A percentile compares a stretch with the other conserved stretches of the same genome.
Evolutionary conservation across 1,140 invertebrate genomes (phyloP).

Genomic region (Diachasma alloeum): DNA sequence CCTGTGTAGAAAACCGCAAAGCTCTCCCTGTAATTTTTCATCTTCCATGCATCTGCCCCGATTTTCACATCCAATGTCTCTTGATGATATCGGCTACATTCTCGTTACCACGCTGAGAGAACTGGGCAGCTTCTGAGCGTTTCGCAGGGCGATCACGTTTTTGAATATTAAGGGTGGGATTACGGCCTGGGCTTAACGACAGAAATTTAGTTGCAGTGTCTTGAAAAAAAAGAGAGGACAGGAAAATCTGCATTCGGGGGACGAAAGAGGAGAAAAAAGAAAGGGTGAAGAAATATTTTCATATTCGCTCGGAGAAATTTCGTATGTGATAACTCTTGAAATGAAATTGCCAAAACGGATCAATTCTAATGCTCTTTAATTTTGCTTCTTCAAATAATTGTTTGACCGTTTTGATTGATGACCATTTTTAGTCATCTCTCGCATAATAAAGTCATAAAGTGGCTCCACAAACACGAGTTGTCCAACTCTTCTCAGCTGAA

Average conservation of each 20-base stretch:
- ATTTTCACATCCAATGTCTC: background rate
- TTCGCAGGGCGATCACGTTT: constrained; percentile 66
- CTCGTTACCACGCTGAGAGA: constrained; percentile 26
- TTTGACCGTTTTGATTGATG: no score
- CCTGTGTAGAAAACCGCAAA: no score
- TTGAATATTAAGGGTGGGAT: constrained; percentile 67
- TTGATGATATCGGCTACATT: constrained; percentile 5
- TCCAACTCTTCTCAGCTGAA: no score
- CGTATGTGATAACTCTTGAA: background rate
- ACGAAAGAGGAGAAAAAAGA: constrained; percentile 43
- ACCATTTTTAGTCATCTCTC: no score
- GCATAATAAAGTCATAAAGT: no score
- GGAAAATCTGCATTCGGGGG: constrained; percentile 54
- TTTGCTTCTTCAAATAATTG: no score
- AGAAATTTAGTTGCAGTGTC: constrained; percentile 60
- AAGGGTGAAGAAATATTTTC: background rate
- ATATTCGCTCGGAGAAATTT: background rate
- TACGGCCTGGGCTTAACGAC: constrained; percentile 63
- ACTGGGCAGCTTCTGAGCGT: constrained; percentile 46
- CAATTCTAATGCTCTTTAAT: no score
- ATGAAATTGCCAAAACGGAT: no score
- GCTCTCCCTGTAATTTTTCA: no score
- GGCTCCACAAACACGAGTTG: no score
- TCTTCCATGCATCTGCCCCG: background rate
- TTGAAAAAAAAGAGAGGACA: constrained; percentile 27